A percentile compares a stretch with the other conserved stretches of the same genome.
These are phyloP conservation scores for Luffia ferchaultella DNA, from an alignment of 2,888 invertebrate species.

Conservation along the genomic window DNA sequence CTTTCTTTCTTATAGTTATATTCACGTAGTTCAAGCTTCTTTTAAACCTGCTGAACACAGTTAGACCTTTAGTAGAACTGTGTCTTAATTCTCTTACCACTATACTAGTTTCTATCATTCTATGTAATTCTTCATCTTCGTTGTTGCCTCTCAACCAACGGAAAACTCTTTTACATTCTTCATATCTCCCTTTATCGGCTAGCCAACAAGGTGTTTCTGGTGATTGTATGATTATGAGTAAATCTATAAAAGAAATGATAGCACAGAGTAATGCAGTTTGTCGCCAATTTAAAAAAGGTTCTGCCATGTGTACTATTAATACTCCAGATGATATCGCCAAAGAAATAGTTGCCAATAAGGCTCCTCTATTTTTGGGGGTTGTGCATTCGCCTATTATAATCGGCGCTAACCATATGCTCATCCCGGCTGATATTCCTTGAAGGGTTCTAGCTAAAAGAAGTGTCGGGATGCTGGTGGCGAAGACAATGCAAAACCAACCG, in stretches of 20 bases:
- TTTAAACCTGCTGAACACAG: conserved; percentile 22
- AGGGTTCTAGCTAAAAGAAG: conserved; percentile 33
- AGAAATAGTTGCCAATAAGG: conserved; percentile 61
- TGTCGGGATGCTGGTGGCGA: conserved; percentile 30
- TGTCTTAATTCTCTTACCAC: conserved; percentile 26
- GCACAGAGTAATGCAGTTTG: conserved; percentile 51
- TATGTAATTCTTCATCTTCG: conserved; percentile 36
- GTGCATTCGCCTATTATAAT: conserved; percentile 61
- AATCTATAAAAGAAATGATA: conserved; percentile 41
- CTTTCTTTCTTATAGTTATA: conserved; percentile 22
- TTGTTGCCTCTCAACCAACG: conserved; percentile 61
- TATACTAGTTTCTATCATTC: conserved; percentile 28
- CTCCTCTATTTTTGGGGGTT: conserved; percentile 64
- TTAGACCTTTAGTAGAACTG: not conserved
- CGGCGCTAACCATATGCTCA: conserved; percentile 50
- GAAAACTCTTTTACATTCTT: conserved; percentile 60
- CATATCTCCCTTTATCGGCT: conserved; percentile 55
- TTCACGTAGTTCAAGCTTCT: conserved; percentile 22
- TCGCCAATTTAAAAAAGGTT: conserved; percentile 65
- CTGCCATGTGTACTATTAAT: conserved; percentile 64
- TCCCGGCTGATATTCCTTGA: conserved; percentile 56
- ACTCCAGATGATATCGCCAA: conserved; percentile 65
- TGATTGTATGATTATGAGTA: conserved; percentile 35
- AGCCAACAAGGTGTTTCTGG: conserved; percentile 74
- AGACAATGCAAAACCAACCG: conserved; percentile 60